Conservation (phyloP, 2,113 vertebrate species). For the Paracanthobrama guichenoti region DNA sequence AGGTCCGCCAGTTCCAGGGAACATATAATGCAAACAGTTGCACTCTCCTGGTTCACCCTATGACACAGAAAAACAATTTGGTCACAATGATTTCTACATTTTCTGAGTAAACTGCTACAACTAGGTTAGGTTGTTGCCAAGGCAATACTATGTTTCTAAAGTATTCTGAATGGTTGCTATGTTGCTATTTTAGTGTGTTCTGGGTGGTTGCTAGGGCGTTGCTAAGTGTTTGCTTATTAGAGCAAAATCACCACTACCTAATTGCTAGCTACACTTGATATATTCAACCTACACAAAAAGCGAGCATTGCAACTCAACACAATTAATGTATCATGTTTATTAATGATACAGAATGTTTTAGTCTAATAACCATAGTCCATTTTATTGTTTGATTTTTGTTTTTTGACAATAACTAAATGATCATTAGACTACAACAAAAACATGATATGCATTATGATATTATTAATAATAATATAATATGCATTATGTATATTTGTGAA, state of each 20-base stretch:
- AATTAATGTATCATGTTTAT: not conserved
- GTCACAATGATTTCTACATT: constrained; percentile 5
- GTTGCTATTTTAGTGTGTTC: not conserved
- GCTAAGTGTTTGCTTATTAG: not conserved
- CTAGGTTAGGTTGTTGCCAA: not conserved
- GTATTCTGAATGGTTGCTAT: not conserved
- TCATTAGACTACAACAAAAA: not conserved
- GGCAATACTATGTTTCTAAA: not conserved
- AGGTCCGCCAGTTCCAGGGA: constrained; percentile 79
- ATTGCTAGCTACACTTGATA: not conserved
- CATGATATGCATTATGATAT: not conserved
- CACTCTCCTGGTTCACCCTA: constrained; percentile 89
- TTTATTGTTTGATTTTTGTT: not conserved
- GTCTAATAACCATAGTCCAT: not conserved
- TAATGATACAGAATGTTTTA: not conserved
- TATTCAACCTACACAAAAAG: not conserved
- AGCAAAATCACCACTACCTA: too few species aligned
- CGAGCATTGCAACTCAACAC: not conserved
- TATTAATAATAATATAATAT: too few species aligned
- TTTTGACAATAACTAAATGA: not conserved
- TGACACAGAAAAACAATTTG: constrained; percentile 32
- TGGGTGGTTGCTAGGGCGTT: not conserved
- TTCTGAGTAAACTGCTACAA: not conserved
- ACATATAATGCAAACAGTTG: constrained; percentile 71
- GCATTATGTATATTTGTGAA: too few species aligned